A percentile compares a stretch with the other conserved stretches of the same genome.
Evolutionary conservation across 2,888 invertebrate genomes (phyloP).

Genomic region (Sicus ferrugineus): DNA sequence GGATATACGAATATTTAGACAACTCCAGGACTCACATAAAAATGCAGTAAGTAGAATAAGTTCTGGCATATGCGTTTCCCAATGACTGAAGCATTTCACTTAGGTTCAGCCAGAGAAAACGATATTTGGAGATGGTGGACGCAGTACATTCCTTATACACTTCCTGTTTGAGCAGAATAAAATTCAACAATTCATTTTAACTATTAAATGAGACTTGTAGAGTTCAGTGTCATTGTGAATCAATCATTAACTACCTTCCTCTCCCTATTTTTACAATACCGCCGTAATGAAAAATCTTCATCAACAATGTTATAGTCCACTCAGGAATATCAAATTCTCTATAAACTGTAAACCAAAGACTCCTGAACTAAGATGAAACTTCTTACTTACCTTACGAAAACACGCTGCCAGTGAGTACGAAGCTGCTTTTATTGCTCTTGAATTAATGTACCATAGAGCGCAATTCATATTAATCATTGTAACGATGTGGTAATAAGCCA

Average conservation of each 20-base stretch:
- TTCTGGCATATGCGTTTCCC: conserved; percentile 74
- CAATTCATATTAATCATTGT: conserved; percentile 79
- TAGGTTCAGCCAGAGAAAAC: conserved; percentile 72
- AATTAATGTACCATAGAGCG: conserved; percentile 76
- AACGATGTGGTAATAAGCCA: conserved; percentile 69
- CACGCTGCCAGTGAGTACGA: conserved; percentile 68
- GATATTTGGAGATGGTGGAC: conserved; percentile 70
- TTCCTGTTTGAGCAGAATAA: conserved; percentile 65
- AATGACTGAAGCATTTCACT: conserved; percentile 72
- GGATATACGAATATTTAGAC: neutral
- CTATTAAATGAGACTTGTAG: neutral
- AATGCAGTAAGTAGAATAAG: conserved; percentile 73
- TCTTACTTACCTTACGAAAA: conserved; percentile 65
- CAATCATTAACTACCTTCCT: neutral
- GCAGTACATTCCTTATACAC: conserved; percentile 68
- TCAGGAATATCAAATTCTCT: too few species aligned
- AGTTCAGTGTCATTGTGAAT: neutral
- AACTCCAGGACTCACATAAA: conserved; percentile 67
- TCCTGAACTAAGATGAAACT: too few species aligned
- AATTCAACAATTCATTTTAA: conserved; percentile 2
- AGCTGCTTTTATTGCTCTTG: conserved; percentile 72
- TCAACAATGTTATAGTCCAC: too few species aligned
- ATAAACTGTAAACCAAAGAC: too few species aligned
- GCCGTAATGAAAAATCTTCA: too few species aligned
- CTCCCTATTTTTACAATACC: too few species aligned